Conservation (phyloP, 2,888 invertebrate species). For the Pocota personata region DNA sequence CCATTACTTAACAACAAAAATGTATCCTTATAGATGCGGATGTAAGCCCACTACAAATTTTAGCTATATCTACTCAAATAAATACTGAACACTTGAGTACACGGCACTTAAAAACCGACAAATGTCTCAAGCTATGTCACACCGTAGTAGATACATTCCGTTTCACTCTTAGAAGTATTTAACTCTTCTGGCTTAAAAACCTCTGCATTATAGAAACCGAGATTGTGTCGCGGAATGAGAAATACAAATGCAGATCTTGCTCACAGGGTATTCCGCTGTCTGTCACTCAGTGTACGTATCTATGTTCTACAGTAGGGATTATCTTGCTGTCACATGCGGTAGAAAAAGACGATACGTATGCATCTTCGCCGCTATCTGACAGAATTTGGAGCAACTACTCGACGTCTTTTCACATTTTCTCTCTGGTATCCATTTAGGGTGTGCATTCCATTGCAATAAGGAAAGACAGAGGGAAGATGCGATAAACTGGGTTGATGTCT, state of each 20-base stretch:
- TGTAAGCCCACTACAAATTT: no score
- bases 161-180: background rate
- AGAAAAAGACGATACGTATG: background rate
- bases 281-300: background rate
- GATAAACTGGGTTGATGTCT: background rate
- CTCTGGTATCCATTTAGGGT: background rate
- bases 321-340: constrained; percentile 8
- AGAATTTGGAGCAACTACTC: background rate
- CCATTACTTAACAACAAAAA: no score
- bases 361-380: background rate
- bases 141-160: background rate
- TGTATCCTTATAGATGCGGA: no score
- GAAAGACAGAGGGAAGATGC: constrained; percentile 1
- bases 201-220: background rate
- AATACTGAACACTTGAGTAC: background rate
- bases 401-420: background rate
- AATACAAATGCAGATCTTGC: background rate
- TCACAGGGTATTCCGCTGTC: background rate
- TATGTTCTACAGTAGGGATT: background rate
- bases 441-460: constrained; percentile 23
- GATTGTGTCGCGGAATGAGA: background rate
- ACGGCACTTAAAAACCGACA: background rate
- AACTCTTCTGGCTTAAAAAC: background rate
- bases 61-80: no score
- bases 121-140: no score